Conservation (phyloP, 2,113 vertebrate species). For the Entosphenus tridentatus region DNA sequence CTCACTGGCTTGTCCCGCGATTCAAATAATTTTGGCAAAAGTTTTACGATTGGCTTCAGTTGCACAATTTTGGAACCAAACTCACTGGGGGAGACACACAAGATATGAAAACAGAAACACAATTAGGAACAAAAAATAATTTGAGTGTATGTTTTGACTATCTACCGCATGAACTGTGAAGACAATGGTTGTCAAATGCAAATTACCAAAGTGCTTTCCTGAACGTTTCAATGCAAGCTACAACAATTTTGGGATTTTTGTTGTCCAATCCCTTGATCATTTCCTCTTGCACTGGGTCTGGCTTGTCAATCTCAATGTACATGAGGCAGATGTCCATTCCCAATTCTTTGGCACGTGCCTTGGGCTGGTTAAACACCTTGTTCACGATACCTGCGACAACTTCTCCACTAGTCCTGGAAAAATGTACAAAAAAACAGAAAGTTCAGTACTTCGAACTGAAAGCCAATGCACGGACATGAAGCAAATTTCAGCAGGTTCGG, state of each 20-base stretch:
- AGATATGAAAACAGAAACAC: slow-evolving; percentile 7
- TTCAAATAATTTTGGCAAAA: slow-evolving; percentile 86
- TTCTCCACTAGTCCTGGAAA: slow-evolving; percentile 65
- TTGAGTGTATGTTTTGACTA: too few species aligned
- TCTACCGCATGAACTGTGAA: background rate
- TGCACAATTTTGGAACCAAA: slow-evolving; percentile 93
- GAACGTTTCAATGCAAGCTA: slow-evolving; percentile 62
- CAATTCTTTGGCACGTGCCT: slow-evolving; percentile 79
- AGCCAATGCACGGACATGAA: background rate
- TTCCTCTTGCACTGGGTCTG: slow-evolving; percentile 73
- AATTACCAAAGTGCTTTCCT: slow-evolving; percentile 58
- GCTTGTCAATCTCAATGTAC: slow-evolving; percentile 87
- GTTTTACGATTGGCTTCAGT: slow-evolving; percentile 83
- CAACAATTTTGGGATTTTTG: slow-evolving; percentile 87
- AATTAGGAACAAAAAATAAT: background rate
- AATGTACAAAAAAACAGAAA: background rate
- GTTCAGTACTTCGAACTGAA: background rate
- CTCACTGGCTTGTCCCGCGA: slow-evolving; percentile 89
- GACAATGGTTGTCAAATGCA: too few species aligned
- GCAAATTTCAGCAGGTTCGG: background rate
- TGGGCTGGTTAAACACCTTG: slow-evolving; percentile 96
- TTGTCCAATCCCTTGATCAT: slow-evolving; percentile 82
- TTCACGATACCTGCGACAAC: slow-evolving; percentile 82
- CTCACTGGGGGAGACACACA: slow-evolving; percentile 33
- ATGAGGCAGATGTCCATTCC: slow-evolving; percentile 73